Evolutionary conservation across 53 echinoderm and acorn worm genomes (phyloP).

Genomic region (Stichopus horrens): DNA sequence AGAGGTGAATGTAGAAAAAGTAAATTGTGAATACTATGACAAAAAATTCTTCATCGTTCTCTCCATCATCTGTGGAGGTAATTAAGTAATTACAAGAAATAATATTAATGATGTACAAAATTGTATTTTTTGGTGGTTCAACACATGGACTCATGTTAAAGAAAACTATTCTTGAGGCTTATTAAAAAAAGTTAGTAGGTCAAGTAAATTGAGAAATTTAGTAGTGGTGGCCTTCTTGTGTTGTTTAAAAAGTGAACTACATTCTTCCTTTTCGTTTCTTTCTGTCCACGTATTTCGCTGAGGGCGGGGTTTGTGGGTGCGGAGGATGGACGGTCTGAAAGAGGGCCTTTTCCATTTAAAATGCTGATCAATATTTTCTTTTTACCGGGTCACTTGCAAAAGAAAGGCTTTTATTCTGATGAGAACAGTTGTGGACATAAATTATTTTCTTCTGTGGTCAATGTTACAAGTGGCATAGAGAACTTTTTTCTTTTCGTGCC

Average conservation of each 20-base stretch:
- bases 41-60: constrained; percentile 16
- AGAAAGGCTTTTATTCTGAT: background rate
- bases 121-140: constrained; percentile 24
- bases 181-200: constrained; percentile 4
- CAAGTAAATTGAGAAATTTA: constrained; percentile 12
- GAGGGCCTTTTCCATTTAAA: background rate
- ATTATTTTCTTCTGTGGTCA: constrained; percentile 35
- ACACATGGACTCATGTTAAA: constrained; percentile 9
- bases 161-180: constrained; percentile 1
- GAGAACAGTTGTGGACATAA: background rate
- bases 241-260: constrained; percentile 18
- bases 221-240: constrained; percentile 44
- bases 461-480: constrained; percentile 45
- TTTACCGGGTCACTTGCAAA: background rate
- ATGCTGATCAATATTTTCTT: background rate
- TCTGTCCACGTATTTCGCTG: background rate
- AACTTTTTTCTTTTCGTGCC: constrained; percentile 22
- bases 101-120: constrained; percentile 9
- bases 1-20: constrained; percentile 16
- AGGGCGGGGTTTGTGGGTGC: background rate
- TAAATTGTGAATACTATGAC: constrained; percentile 29
- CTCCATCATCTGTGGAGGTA: background rate
- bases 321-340: background rate
- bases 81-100: background rate
- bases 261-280: constrained; percentile 9